These are phyloP conservation scores for Apodemus sylvaticus DNA, from an alignment of 2,113 vertebrate genomes.

Conservation along the genomic window DNA sequence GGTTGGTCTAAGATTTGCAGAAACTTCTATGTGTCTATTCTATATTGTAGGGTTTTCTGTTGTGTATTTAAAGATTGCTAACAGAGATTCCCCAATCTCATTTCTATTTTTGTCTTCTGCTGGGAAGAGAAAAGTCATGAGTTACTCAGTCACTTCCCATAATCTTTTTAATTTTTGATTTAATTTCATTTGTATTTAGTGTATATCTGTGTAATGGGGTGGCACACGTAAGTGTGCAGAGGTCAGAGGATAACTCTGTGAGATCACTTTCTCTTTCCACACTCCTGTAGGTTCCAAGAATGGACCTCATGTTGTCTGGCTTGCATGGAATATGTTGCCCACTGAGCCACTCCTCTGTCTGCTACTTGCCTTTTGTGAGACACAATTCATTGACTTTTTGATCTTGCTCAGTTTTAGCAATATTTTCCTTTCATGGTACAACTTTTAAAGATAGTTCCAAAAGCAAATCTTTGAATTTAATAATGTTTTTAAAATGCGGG, in stretches of 20 bases:
- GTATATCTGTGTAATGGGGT: neutral
- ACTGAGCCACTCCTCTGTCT: neutral
- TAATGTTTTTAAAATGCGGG: neutral
- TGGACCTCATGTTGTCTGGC: too few species aligned
- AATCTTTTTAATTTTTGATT: neutral
- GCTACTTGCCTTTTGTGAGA: neutral
- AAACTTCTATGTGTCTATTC: neutral
- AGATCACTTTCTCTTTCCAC: too few species aligned
- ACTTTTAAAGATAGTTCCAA: neutral
- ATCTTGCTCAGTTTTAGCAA: neutral
- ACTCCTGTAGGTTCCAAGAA: neutral
- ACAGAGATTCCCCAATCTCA: neutral
- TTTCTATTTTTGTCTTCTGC: neutral
- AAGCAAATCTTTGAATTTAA: slow-evolving; percentile 2
- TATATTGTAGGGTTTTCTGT: neutral
- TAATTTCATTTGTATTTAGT: neutral
- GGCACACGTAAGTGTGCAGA: neutral
- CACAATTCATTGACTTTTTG: neutral
- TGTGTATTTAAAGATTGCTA: neutral
- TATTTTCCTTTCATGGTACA: neutral
- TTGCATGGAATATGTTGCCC: neutral
- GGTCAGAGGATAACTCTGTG: neutral
- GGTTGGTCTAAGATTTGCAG: neutral
- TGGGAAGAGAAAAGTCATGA: neutral
- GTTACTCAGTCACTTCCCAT: neutral